Base-by-base conservation (phyloP, 2,888 invertebrate species). In the Strigamia transsilvanica region DNA sequence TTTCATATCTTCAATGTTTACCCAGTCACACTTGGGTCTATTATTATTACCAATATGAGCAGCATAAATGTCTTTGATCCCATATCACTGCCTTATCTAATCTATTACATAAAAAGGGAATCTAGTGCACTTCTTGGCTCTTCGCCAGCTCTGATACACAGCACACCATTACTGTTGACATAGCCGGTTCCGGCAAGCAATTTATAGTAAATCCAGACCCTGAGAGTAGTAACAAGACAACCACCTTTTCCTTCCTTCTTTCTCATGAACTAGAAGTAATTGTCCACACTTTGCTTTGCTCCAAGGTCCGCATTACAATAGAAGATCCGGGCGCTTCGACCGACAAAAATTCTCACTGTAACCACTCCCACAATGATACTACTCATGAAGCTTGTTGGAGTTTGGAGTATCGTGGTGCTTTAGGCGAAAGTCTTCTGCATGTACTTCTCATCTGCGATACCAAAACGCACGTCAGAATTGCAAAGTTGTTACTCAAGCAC, bases 361-460 rank as follows among this genome's bases (percentile, higher is more conserved):
- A 66, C 12, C 21, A 66, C 61, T 66, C 61, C 61, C 21, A n/a
- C 3, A 66, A 23, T 18, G 18, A 66, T 23, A 21, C 21, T 7
- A 27, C 12, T n/a, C 96, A 97, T 88, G 94, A 94, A 84, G 97
- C 97, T 0, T 98, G 98, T 87, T 99, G 99, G 99, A 96, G 97
- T 88, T 95, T 99, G 94, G 94, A 96, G 86, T 96, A 95, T 87
- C 91, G 99, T 13, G 99, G 99, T 0, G 95, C 97, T 0, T 90
- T 99, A 0, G 99, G 99, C 0, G 99, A 99, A 89, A 96, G 95
- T 4, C 90, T 98, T 1, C 90, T 99, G 13, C 99, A 99, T 87
- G 94, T 99, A 3, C 91, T 98, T 81, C 96, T 98, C 84, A 96
- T 98, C 85, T 95, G 97, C 87, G 97, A 97, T 88, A 96, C 96